Base-by-base conservation (phyloP, 2,888 invertebrate genomes). In the Aphidius colemani region DNA sequence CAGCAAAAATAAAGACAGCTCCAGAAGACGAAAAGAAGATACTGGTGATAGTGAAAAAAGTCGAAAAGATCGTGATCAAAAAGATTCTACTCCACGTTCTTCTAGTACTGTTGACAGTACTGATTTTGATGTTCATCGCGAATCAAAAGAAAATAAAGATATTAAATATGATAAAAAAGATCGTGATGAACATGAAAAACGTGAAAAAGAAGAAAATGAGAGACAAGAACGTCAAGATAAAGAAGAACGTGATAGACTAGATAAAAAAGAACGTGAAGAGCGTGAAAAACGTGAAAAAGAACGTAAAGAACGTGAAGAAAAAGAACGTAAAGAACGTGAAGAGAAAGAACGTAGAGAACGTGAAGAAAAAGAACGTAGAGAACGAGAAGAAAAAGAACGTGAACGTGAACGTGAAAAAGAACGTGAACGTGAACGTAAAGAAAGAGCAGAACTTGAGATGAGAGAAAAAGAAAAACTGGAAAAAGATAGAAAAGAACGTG, bases 1-100 rank as follows among this genome's bases (percentile, higher is more conserved):
- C 65, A 81, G 78, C 67, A 82, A 76, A 67, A 57, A 6, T 48
- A 83, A 79, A 67, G 75, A 82, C 62, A 70, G 73, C 50, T 71
- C 75, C 68, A 72, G 75, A 62, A 76, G 78, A 68, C 71, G 78
- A n/a, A 82, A 80, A 51, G 82, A 77, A 11, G 82, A 79, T 30
- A 64, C 59, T 41, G 75, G 71, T n/a, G 70, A 70, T 44, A 56
- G 64, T 11, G 76, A 76, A 9, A 76, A 74, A 59, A 73, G 60
- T 64, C 74, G 78, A 2, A 75, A 75, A 61, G 77, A 81, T 10
- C 70, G 75, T 6, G 74, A 76, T 39, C 71, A 70, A 11, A 75
- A 75, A 13, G 74, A 71, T 2, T 5, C 4, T 2, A 30, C 30
- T 30, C 30, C 3, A 7, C 61, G 71, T 50, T 55, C 70, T 74